Percentiles rank a stretch among this genome's conserved stretches.
Evolutionary conservation across 2,113 vertebrate species (phyloP).

Genomic region (Saguinus midas): DNA sequence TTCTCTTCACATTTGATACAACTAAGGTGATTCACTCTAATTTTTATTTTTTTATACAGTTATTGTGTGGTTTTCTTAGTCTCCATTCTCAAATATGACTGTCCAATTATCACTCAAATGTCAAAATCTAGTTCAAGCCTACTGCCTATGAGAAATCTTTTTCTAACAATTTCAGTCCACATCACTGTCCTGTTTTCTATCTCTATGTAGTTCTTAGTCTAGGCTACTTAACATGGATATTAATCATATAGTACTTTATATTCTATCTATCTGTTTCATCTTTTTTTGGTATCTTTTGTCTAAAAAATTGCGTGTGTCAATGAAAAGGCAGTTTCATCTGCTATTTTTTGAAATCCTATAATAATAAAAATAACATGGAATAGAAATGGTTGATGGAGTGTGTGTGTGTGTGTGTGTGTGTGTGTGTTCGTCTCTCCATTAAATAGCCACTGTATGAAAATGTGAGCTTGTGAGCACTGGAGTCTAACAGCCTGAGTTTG

Average conservation of each 20-base stretch:
- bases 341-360: slow-evolving; percentile 37
- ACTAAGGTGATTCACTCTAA: neutral
- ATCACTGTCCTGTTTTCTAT: neutral
- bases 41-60: slow-evolving; percentile 2
- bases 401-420: too few species aligned
- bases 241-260: neutral
- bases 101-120: neutral
- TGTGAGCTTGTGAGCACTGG: too few species aligned
- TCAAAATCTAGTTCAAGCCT: neutral
- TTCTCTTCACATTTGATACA: neutral
- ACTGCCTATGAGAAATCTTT: neutral
- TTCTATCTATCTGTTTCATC: neutral
- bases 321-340: slow-evolving; percentile 18
- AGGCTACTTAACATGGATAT: neutral
- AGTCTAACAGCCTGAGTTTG: neutral
- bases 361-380: slow-evolving; percentile 14
- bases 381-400: neutral
- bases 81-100: neutral
- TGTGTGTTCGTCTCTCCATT: neutral
- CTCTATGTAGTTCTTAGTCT: neutral
- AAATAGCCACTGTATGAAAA: neutral
- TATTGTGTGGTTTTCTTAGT: slow-evolving; percentile 23
- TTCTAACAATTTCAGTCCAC: neutral
- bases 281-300: neutral
- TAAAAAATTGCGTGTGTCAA: neutral